Evolutionary conservation across 2,797 vertebrate species (phyloP).

Genomic region (Presbytis comata): DNA sequence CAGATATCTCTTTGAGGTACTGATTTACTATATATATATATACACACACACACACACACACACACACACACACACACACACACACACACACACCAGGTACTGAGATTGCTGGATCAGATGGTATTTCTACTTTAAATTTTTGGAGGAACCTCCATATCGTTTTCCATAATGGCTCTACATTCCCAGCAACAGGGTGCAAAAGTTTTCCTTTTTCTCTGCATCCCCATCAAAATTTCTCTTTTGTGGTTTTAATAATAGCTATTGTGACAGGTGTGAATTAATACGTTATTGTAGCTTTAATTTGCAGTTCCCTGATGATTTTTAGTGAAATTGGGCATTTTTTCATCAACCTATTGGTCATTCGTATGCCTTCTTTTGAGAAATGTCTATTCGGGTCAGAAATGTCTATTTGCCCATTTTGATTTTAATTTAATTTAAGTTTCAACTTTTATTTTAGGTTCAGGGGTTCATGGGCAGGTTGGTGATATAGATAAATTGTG

Average conservation of each 20-base stretch:
- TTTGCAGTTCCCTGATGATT: neutral
- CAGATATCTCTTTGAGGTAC: neutral
- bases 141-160: neutral
- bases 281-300: neutral
- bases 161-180: neutral
- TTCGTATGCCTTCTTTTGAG: neutral
- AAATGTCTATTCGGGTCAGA: neutral
- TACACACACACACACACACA: no score
- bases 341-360: neutral
- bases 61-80: accelerated
- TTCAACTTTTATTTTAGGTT: neutral
- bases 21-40: neutral
- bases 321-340: neutral
- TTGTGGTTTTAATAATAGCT: neutral
- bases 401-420: neutral
- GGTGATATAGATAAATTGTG: neutral
- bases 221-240: neutral
- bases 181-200: neutral
- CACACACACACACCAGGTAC: neutral
- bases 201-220: neutral
- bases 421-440: neutral
- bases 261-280: neutral
- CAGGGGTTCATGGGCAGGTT: neutral
- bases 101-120: neutral
- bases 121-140: neutral